Conservation (phyloP, 92 coral and sea anemone genomes). For the Virgularia gustaviana region DNA sequence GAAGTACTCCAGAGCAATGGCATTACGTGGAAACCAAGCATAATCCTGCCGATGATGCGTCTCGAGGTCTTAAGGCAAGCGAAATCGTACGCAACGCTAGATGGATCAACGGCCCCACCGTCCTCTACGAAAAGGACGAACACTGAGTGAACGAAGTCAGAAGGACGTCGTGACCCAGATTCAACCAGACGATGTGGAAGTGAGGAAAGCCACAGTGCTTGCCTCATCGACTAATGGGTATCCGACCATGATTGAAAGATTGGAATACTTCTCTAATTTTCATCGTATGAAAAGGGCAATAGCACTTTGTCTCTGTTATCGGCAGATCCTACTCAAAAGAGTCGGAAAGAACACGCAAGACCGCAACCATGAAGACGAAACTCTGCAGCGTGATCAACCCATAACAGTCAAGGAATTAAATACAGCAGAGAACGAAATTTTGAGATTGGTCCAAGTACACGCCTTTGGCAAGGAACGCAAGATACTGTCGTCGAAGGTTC, state of each 20-base stretch:
- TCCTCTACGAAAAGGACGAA: slow-evolving; percentile 53
- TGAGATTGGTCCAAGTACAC: slow-evolving; percentile 22
- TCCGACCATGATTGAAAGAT: slow-evolving; percentile 15
- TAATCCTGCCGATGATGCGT: slow-evolving; percentile 74
- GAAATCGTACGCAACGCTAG: slow-evolving; percentile 49
- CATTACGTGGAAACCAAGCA: slow-evolving; percentile 52
- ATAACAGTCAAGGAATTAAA: slow-evolving; percentile 19
- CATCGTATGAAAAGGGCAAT: slow-evolving; percentile 50
- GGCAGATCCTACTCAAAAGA: slow-evolving; percentile 13
- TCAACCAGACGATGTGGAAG: slow-evolving; percentile 45
- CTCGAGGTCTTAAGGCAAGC: slow-evolving; percentile 54
- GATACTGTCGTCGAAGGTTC: background rate
- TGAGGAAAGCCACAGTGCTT: slow-evolving; percentile 16
- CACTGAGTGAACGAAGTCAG: slow-evolving; percentile 18
- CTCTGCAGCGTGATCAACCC: background rate
- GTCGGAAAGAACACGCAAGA: slow-evolving; percentile 14
- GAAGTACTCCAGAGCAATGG: slow-evolving; percentile 60
- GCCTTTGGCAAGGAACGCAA: slow-evolving; percentile 17
- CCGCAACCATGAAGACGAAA: background rate
- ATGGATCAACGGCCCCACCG: slow-evolving; percentile 59
- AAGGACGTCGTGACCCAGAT: background rate
- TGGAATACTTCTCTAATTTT: slow-evolving; percentile 50
- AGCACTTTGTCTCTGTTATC: slow-evolving; percentile 33
- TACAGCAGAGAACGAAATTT: slow-evolving; percentile 22
- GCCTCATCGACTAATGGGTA: slow-evolving; percentile 10